These are phyloP conservation scores for Percopsis omiscomaycus DNA, from an alignment of 2,797 vertebrate species.

Conservation along the genomic window DNA sequence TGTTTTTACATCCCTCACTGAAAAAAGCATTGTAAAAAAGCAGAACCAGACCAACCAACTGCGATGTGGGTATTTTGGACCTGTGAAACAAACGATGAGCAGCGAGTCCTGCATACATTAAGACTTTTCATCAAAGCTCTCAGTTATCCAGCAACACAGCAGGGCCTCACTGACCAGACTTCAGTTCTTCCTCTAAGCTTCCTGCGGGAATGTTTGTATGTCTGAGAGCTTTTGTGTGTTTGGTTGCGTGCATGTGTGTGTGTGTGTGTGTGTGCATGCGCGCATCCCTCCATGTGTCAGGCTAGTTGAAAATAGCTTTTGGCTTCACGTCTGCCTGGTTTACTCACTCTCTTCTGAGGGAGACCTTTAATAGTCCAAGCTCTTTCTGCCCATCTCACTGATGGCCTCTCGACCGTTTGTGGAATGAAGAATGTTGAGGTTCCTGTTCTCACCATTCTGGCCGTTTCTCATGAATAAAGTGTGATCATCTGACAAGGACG, in stretches of 20 bases:
- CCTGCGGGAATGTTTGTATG: conserved; percentile 49
- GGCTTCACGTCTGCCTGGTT: conserved; percentile 35
- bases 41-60: conserved; percentile 48
- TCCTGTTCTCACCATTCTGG: conserved; percentile 66
- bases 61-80: conserved; percentile 36
- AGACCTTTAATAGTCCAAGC: not conserved
- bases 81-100: conserved; percentile 43
- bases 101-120: conserved; percentile 51
- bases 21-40: conserved; percentile 53
- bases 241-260: not conserved
- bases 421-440: conserved; percentile 39
- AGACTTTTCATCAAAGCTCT: conserved; percentile 51
- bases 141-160: conserved; percentile 46
- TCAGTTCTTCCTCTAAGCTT: conserved; percentile 38
- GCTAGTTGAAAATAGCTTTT: conserved; percentile 39
- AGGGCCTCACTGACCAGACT: conserved; percentile 37
- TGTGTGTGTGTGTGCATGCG: conserved; percentile 12
- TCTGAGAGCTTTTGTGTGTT: not conserved
- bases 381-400: conserved; percentile 14
- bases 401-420: conserved; percentile 50
- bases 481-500: conserved; percentile 56
- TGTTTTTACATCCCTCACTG: conserved; percentile 59
- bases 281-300: conserved; percentile 27
- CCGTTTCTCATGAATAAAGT: conserved; percentile 55
- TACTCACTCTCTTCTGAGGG: conserved; percentile 17